Base-by-base conservation (phyloP, 2,888 invertebrate species). In the Sialis lutaria region DNA sequence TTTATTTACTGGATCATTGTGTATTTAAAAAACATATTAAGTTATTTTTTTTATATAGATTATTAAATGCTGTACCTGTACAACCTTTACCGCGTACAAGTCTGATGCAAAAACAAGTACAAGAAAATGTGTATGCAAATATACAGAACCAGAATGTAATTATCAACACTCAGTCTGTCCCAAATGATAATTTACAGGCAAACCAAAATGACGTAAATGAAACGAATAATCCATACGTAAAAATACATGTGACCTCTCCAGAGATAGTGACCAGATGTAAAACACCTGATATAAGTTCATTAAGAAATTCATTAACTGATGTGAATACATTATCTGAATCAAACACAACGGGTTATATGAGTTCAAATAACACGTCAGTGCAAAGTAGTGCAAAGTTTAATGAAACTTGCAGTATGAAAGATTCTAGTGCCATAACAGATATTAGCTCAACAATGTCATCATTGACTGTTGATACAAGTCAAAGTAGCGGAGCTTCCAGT, bases 1-100 rank as follows among this genome's bases (percentile, higher is more conserved):
- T 22, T 22, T 22, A 53, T 62, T 31, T 60, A 60, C 49, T 60
- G 59, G 48, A 51, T 58, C 3, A 53, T 61, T n/a, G 22, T 22
- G 2, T 22, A 22, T 2, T 22, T 22, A 22, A 22, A 22, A 2
- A 22, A 22, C 4, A 22, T 22, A 22, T 22, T 22, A 22, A 2
- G 22, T 32, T 42, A 44, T 33, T 34, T 34, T 34, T 34, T 9
- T 31, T 9, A 8, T 32, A 22, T 37, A 37, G 37, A 37, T 37
- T 35, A 13, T 35, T 35, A 8, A 44, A 34, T 44, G 34, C 44
- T 22, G 35, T 44, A 13, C 12, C 10, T 10, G 5, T 12, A 12
- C 30, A 44, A 35, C 30, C 13, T 44, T 12, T 35, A 12, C 7
- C 34, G 7, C 10, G n/a, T 40, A 30, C 33, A 12, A 39, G 13